A percentile compares a stretch with the other conserved stretches of the same genome.
phyloP scores from a whole-genome alignment of 1,140 invertebrate species.

The Aethina tumida region DNA sequence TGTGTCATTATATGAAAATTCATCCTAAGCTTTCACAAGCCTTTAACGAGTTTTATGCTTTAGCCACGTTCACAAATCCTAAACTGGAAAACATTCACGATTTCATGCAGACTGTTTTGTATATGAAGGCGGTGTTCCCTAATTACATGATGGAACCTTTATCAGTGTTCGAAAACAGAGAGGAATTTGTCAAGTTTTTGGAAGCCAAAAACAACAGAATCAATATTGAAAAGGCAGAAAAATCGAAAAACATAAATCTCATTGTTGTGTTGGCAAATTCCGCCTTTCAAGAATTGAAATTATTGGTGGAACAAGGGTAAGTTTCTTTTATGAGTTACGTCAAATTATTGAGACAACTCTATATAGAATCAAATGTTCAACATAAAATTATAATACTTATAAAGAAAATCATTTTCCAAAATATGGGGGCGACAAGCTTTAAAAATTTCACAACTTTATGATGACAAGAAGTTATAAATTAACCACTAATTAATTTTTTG shows the following conservation, averaged over 20 bases:
- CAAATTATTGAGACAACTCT: not conserved
- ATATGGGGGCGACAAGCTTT: no score
- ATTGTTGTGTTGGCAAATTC: not conserved
- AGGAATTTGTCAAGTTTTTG: constrained; percentile 15
- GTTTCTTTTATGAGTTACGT: constrained; percentile 1
- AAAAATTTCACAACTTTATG: not conserved
- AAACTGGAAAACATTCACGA: constrained; percentile 11
- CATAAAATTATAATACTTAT: not conserved
- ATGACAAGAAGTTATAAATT: not conserved
- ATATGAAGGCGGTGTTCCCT: constrained; percentile 10
- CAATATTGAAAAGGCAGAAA: not conserved
- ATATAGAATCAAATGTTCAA: not conserved
- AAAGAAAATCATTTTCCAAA: no score
- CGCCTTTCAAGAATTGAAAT: no score
- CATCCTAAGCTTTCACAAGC: constrained; percentile 9
- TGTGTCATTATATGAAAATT: no score
- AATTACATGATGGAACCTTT: constrained; percentile 5
- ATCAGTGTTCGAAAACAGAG: constrained; percentile 10
- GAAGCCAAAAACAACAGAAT: constrained; percentile 8
- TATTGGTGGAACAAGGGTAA: no score
- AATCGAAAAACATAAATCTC: not conserved
- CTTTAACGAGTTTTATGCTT: constrained; percentile 11
- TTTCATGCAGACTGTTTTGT: constrained; percentile 4
- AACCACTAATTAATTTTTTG: not conserved
- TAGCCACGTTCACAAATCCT: constrained; percentile 16